These are phyloP conservation scores for Sminthurinus aureus DNA, from an alignment of 2,888 invertebrate genomes.

Conservation along the genomic window DNA sequence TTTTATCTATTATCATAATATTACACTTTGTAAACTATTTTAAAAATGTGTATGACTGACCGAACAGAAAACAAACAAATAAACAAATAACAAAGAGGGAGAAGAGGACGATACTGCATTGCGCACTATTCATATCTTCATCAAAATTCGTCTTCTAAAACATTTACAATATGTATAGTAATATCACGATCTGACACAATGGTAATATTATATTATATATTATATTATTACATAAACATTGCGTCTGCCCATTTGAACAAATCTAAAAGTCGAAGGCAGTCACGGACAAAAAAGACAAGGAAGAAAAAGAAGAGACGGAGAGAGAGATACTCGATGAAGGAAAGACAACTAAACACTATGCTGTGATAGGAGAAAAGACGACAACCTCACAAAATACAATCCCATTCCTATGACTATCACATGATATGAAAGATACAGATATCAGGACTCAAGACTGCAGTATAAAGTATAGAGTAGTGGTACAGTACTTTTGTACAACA, in stretches of 20 bases:
- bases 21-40: too few relatives aligned
- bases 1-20: too few relatives aligned
- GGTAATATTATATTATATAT: neutral
- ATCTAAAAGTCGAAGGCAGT: neutral
- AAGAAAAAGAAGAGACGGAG: neutral
- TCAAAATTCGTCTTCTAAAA: too few relatives aligned
- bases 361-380: neutral
- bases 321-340: neutral
- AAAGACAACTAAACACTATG: neutral
- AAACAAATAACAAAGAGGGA: too few relatives aligned
- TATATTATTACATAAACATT: neutral
- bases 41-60: too few relatives aligned
- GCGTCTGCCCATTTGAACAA: neutral
- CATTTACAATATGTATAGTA: neutral
- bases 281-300: neutral
- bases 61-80: too few relatives aligned
- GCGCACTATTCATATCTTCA: too few relatives aligned
- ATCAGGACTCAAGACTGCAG: too few relatives aligned
- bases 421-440: neutral
- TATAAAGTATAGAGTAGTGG: too few relatives aligned
- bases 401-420: neutral
- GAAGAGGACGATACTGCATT: too few relatives aligned
- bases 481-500: too few relatives aligned
- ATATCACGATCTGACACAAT: neutral
- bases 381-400: neutral